Evolutionary conservation across 2,797 vertebrate genomes (phyloP).

Genomic region (Melanotaenia parkinsoni): DNA sequence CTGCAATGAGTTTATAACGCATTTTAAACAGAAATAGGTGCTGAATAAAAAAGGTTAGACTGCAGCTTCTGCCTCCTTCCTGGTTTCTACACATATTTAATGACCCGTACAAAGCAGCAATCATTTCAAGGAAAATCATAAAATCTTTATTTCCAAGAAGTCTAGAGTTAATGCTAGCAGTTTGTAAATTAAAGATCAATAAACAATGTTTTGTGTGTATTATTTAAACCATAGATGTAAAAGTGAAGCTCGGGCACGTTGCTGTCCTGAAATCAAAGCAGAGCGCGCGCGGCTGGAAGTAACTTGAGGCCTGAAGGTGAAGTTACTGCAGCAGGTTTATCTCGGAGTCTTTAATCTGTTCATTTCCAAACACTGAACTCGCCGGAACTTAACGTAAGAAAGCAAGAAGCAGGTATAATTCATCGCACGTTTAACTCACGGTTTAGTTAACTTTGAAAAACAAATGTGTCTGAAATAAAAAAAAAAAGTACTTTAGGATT

Average conservation of each 20-base stretch:
- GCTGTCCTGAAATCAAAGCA: background rate
- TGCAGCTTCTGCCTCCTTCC: slow-evolving; percentile 1
- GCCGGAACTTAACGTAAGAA: background rate
- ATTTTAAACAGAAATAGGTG: background rate
- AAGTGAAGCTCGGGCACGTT: background rate
- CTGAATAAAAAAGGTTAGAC: slow-evolving; percentile 31
- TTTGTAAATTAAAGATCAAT: too few species aligned
- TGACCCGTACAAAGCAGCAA: background rate
- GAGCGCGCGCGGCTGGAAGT: background rate
- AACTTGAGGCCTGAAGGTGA: background rate
- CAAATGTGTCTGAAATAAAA: background rate
- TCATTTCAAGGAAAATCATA: background rate
- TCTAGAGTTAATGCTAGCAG: too few species aligned
- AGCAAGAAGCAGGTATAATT: background rate
- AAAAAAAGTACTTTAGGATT: background rate
- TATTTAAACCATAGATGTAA: background rate
- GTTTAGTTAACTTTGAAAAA: background rate
- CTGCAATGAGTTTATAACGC: background rate
- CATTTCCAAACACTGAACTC: background rate
- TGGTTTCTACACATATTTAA: background rate
- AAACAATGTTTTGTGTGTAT: too few species aligned
- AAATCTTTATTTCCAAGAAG: background rate
- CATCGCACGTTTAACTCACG: background rate
- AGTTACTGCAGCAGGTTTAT: slow-evolving; percentile 5
- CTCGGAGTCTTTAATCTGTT: background rate